phyloP scores from a whole-genome alignment of 2,113 vertebrate genomes.

The Lophochroa leadbeateri region DNA sequence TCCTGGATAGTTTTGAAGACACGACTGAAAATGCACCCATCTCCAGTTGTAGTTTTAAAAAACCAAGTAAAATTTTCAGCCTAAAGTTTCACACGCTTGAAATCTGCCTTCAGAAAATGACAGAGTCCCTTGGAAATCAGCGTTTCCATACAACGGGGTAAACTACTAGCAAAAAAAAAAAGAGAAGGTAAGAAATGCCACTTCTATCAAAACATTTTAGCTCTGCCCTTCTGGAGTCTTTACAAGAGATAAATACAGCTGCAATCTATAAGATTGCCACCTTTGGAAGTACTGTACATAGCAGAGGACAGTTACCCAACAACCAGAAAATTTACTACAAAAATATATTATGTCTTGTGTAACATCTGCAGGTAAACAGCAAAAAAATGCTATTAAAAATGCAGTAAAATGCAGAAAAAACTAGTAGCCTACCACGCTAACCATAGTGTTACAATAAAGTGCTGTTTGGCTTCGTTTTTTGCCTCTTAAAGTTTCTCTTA shows the following conservation, averaged over 20 bases:
- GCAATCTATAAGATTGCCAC: constrained; percentile 64
- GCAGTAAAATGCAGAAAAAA: constrained; percentile 41
- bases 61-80: neutral
- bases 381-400: constrained; percentile 36
- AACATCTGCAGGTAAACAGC: constrained; percentile 39
- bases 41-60: neutral
- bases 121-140: constrained; percentile 15
- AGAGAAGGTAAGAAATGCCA: constrained; percentile 46
- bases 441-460: constrained; percentile 52
- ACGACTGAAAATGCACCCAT: neutral
- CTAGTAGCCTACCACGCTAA: neutral
- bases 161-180: constrained; percentile 25
- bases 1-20: neutral
- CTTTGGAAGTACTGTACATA: constrained; percentile 51
- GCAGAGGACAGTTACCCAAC: constrained; percentile 54
- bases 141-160: constrained; percentile 34
- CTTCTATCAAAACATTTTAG: constrained; percentile 61
- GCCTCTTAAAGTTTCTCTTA: neutral
- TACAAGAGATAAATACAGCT: constrained; percentile 66
- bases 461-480: constrained; percentile 34
- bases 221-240: constrained; percentile 62
- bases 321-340: constrained; percentile 64
- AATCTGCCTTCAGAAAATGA: constrained; percentile 10
- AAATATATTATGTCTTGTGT: constrained; percentile 55
- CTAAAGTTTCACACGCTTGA: neutral